Conservation (phyloP, 2,113 vertebrate genomes). For the Prionailurus bengalensis region DNA sequence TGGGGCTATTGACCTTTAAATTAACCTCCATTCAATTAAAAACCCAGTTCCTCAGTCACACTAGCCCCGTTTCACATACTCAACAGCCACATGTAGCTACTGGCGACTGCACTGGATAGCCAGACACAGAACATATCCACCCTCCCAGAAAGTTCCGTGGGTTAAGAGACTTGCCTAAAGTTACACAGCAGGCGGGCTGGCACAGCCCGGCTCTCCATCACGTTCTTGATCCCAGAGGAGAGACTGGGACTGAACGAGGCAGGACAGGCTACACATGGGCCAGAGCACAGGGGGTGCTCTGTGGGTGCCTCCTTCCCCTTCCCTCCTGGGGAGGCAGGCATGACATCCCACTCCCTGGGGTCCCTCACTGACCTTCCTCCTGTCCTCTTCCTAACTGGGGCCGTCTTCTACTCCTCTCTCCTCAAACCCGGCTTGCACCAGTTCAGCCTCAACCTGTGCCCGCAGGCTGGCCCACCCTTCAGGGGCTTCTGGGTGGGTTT, state of each 20-base stretch:
- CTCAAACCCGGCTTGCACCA: no score
- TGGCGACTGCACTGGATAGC: rapidly evolving
- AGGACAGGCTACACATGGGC: neutral
- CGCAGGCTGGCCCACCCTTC: neutral
- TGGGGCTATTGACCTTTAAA: neutral
- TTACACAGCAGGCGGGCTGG: neutral
- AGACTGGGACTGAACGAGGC: neutral
- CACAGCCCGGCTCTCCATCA: rapidly evolving
- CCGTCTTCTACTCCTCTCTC: neutral
- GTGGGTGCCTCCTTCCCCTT: neutral
- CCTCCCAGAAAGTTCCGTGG: neutral
- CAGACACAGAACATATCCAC: neutral
- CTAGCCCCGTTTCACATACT: neutral
- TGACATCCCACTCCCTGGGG: neutral
- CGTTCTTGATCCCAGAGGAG: neutral
- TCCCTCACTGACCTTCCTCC: neutral
- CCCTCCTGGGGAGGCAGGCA: neutral
- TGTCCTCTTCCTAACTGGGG: neutral
- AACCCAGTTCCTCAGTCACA: neutral
- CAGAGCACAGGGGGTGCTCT: neutral
- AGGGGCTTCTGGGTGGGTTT: neutral
- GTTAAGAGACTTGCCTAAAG: neutral
- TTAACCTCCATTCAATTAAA: neutral
- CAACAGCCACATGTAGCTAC: neutral
- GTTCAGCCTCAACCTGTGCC: neutral